Percentiles rank a stretch among this genome's conserved stretches.
phyloP scores from a whole-genome alignment of 2,888 invertebrate genomes.

The Parnassius smintheus region DNA sequence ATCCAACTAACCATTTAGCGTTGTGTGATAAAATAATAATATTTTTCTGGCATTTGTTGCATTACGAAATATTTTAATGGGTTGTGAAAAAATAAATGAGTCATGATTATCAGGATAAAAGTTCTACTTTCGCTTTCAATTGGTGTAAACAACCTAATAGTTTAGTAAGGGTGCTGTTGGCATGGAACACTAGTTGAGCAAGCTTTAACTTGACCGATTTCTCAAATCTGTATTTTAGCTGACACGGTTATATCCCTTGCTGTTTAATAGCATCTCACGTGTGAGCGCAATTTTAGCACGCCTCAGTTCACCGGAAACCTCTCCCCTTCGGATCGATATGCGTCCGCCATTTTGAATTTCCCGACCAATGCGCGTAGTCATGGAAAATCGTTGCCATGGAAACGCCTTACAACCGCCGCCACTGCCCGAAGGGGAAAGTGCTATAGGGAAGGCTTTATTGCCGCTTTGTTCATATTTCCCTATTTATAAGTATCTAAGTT shows the following conservation, averaged over 20 bases:
- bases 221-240: neutral
- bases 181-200: too few species aligned
- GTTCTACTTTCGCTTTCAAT: too few species aligned
- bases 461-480: constrained; percentile 22
- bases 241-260: constrained; percentile 1
- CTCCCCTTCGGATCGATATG: constrained; percentile 66
- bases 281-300: constrained; percentile 55
- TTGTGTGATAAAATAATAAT: too few species aligned
- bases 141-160: too few species aligned
- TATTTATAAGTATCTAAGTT: constrained; percentile 20
- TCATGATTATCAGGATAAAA: too few species aligned
- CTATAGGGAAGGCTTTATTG: constrained; percentile 58
- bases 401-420: constrained; percentile 51
- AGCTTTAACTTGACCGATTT: too few species aligned
- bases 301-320: constrained; percentile 45
- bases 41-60: too few species aligned
- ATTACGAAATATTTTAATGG: too few species aligned
- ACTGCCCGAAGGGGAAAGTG: constrained; percentile 68
- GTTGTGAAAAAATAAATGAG: too few species aligned
- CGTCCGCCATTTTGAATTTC: constrained; percentile 77
- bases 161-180: too few species aligned
- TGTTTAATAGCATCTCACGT: constrained; percentile 31
- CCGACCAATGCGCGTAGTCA: constrained; percentile 77
- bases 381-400: constrained; percentile 69
- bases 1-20: too few species aligned